Evolutionary conservation across 2,888 invertebrate genomes (phyloP).

Genomic region (Lagria hirta): DNA sequence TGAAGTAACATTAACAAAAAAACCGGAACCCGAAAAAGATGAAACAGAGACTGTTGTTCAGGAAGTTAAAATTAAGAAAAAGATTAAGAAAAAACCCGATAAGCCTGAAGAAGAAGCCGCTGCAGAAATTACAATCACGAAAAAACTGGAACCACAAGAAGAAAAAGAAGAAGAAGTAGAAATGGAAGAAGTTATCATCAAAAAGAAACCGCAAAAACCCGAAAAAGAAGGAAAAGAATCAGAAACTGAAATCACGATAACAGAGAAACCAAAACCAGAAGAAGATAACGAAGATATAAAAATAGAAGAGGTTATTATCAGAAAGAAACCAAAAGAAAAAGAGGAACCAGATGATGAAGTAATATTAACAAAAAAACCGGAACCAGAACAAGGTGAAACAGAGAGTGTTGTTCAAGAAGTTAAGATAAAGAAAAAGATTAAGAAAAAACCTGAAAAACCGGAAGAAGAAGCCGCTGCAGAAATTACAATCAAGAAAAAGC

Average conservation of each 20-base stretch:
- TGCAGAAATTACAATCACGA: constrained; percentile 7
- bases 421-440: constrained; percentile 45
- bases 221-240: constrained; percentile 1
- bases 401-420: constrained; percentile 29
- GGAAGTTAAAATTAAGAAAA: constrained; percentile 4
- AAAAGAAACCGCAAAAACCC: constrained; percentile 34
- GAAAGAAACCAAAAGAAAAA: constrained; percentile 42
- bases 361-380: constrained; percentile 28
- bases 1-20: constrained; percentile 61
- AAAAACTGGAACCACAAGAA: constrained; percentile 23
- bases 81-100: constrained; percentile 6
- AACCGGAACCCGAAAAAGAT: constrained; percentile 55
- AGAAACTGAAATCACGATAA: constrained; percentile 1
- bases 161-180: constrained; percentile 12
- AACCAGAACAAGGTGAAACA: constrained; percentile 54
- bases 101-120: constrained; percentile 12
- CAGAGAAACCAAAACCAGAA: constrained; percentile 23
- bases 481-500: constrained; percentile 60
- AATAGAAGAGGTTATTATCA: constrained; percentile 32
- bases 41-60: constrained; percentile 50
- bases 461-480: constrained; percentile 57
- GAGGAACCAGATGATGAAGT: constrained; percentile 42
- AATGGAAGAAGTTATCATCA: constrained; percentile 17
- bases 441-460: constrained; percentile 52
- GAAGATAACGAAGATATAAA: constrained; percentile 33